Evolutionary conservation across 2,797 vertebrate genomes (phyloP).

Genomic region (Gadopsis bispinosus): DNA sequence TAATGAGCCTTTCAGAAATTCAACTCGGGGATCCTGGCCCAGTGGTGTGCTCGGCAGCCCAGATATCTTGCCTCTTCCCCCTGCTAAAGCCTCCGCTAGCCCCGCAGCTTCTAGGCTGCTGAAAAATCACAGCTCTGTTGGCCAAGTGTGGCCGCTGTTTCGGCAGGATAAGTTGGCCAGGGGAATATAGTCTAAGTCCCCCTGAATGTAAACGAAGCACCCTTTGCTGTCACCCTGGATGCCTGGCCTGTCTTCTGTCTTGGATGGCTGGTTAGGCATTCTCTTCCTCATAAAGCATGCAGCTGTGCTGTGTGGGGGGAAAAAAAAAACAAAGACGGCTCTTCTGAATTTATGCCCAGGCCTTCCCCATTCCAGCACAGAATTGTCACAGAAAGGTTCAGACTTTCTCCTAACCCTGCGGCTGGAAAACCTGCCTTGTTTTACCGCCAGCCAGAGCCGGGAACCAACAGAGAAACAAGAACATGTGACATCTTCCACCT

Average conservation of each 20-base stretch:
- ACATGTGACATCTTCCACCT: constrained; percentile 38
- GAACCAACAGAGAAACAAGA: constrained; percentile 27
- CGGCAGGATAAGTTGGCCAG: constrained; percentile 80
- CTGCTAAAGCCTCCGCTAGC: constrained; percentile 72
- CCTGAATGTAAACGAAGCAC: constrained; percentile 76
- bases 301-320: constrained; percentile 56
- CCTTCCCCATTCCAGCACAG: constrained; percentile 48
- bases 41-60: constrained; percentile 69
- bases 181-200: constrained; percentile 75
- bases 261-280: constrained; percentile 78
- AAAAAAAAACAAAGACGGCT: constrained; percentile 45
- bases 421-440: constrained; percentile 41
- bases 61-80: constrained; percentile 63
- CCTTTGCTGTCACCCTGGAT: constrained; percentile 66
- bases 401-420: constrained; percentile 33
- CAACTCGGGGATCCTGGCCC: constrained; percentile 75
- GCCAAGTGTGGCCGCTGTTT: constrained; percentile 83
- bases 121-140: constrained; percentile 71
- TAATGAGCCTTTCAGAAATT: constrained; percentile 83
- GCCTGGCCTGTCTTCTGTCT: constrained; percentile 61
- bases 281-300: constrained; percentile 81
- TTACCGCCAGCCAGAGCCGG: constrained; percentile 27
- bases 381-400: constrained; percentile 53
- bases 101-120: constrained; percentile 66
- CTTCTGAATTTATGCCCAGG: constrained; percentile 63